Base-by-base conservation (phyloP, 2,888 invertebrate genomes). In the Myathropa florea region DNA sequence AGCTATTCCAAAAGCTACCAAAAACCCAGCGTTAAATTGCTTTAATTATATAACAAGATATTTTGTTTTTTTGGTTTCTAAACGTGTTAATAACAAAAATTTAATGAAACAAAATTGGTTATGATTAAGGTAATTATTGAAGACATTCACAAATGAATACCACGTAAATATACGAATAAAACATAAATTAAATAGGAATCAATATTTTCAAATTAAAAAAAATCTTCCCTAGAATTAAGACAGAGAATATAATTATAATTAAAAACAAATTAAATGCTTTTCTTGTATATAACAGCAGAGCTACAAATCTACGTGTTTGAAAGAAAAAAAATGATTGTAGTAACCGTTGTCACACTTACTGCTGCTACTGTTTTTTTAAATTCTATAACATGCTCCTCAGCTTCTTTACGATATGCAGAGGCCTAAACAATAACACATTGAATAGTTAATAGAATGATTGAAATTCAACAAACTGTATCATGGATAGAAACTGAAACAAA, bases 321-420 rank as follows among this genome's bases (percentile, higher is more conserved):
- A 72, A 39, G 39, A 63, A 70, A 60, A 63, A 63, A 23, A 30
- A 72, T 26, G 60, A 57, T 9, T 46, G 39, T 30, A 46, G 21
- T 26, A 57, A 57, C 33, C 28, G 23, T 39, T 59, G 10, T 60
- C 36, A 72, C 91, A 95, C 95, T 95, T 95, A 95, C 95, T 94
- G 95, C 95, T 93, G 94, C 94, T 92, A 95, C 94, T 93, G 95
- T 95, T 94, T 95, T 95, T 92, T 95, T 94, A 93, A 95, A 94
- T 94, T 94, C 93, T 94, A 95, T 95, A 93, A 95, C 95, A 95
- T 95, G 95, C 94, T 95, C 95, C 93, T 95, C 95, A 93, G 94
- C 95, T 94, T 95, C 94, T 91, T 95, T 95, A 92, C 95, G 94
- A 92, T 95, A 94, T 94, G 94, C 95, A 93, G 95, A 95, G 92